Base-by-base conservation (phyloP, 2,888 invertebrate species). In the Podabrus alpinus region DNA sequence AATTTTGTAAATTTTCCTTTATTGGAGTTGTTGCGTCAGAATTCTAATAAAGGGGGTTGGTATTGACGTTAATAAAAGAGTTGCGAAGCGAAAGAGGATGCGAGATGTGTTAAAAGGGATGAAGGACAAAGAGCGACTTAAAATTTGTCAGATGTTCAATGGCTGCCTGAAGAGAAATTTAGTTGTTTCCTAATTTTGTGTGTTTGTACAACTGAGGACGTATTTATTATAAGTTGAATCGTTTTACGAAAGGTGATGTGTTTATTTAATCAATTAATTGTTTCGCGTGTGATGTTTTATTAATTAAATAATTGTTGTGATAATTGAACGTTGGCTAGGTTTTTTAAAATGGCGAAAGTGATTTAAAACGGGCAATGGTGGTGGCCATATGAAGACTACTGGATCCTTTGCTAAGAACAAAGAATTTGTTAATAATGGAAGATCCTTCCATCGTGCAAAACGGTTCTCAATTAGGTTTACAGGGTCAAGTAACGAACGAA, bases 381-480 rank as follows among this genome's bases (percentile, higher is more conserved):
- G 81, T 82, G 81, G 81, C 77, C 80, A 79, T 84, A 84, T 85
- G 85, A 85, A 84, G 82, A 82, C 81, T 81, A 81, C 82, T 80
- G 80, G 79, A 76, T 73, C 69, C 73, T 72, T 76, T 75, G 75
- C 75, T 75, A 62, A 62, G 75, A 66, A 71, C 74, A 74, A 74
- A 74, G 74, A 70, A 68, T 74, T 74, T 74, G 67, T 72, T 85
- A 84, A 88, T 87, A 86, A 89, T 89, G 89, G 89, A 89, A 88
- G 89, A 90, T 83, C 88, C 86, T 84, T 87, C 88, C 75, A 82
- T 87, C 78, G 86, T 87, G 78, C 88, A 88, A 83, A 88, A 87
- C 84, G 87, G 87, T 73, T 84, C 84, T 85, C 90, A 87, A 87
- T 88, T 89, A 88, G 89, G 86, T 84, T 88, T 88, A 81, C 89